Evolutionary conservation across 2,113 vertebrate genomes (phyloP).

Genomic region (Pollimyrus isidori): DNA sequence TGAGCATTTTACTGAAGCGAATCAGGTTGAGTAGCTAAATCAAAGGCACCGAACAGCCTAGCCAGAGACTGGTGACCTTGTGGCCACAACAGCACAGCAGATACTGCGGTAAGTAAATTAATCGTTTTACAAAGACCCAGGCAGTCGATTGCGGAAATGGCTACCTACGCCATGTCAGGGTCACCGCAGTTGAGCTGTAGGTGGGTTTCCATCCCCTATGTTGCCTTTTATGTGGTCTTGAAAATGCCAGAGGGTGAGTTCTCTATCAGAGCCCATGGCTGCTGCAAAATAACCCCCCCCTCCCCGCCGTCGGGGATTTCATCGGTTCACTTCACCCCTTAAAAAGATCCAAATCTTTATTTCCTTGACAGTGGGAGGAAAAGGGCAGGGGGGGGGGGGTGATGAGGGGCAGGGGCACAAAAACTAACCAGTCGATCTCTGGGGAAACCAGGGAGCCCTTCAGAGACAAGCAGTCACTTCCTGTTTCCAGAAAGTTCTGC

Average conservation of each 20-base stretch:
- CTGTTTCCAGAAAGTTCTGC: background rate
- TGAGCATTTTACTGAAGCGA: background rate
- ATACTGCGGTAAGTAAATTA: background rate
- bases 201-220: background rate
- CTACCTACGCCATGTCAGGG: background rate
- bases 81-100: background rate
- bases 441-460: background rate
- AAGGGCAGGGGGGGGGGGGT: background rate
- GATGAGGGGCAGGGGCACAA: background rate
- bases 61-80: background rate
- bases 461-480: background rate
- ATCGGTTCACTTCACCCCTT: background rate
- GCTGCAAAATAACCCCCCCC: background rate
- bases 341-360: conserved; percentile 4
- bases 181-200: background rate
- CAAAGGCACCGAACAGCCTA: background rate
- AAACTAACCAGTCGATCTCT: background rate
- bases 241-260: background rate
- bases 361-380: background rate
- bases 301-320: background rate
- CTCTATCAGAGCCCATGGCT: background rate
- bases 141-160: background rate
- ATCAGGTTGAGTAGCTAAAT: background rate
- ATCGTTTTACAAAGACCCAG: background rate
- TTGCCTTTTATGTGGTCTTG: background rate